Evolutionary conservation across 2,113 vertebrate genomes (phyloP).

Genomic region (Castor canadensis): DNA sequence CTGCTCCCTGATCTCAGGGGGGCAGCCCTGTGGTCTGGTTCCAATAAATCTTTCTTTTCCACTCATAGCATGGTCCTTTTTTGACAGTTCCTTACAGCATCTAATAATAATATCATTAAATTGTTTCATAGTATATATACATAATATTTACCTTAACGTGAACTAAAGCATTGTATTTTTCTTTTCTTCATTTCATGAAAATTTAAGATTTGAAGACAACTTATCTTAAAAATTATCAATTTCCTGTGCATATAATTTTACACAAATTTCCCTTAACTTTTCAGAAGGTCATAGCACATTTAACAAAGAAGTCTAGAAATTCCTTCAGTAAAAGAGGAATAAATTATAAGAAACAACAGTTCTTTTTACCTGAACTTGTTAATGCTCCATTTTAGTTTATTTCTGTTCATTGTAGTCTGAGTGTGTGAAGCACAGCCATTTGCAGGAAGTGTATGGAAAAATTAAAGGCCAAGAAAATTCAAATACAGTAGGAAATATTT

Average conservation of each 20-base stretch:
- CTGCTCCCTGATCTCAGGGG: no score
- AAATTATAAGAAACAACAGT: background rate
- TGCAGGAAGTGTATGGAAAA: background rate
- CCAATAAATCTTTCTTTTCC: no score
- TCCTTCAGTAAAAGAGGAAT: background rate
- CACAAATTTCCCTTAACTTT: background rate
- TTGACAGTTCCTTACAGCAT: no score
- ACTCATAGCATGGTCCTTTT: no score
- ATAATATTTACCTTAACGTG: background rate
- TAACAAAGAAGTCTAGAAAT: background rate
- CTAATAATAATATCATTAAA: background rate
- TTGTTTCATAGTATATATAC: background rate
- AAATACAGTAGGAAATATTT: background rate
- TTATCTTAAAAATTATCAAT: background rate
- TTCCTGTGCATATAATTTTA: background rate
- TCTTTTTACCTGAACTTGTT: background rate
- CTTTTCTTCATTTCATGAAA: background rate
- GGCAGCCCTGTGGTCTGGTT: no score
- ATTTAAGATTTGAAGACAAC: background rate
- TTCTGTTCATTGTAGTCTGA: rapidly evolving
- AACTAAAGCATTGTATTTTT: background rate
- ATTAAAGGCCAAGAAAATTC: background rate
- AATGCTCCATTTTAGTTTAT: background rate
- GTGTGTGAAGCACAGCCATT: background rate
- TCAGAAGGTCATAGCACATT: background rate